Base-by-base conservation (phyloP, 2,113 vertebrate genomes). In the Asarcornis scutulata region DNA sequence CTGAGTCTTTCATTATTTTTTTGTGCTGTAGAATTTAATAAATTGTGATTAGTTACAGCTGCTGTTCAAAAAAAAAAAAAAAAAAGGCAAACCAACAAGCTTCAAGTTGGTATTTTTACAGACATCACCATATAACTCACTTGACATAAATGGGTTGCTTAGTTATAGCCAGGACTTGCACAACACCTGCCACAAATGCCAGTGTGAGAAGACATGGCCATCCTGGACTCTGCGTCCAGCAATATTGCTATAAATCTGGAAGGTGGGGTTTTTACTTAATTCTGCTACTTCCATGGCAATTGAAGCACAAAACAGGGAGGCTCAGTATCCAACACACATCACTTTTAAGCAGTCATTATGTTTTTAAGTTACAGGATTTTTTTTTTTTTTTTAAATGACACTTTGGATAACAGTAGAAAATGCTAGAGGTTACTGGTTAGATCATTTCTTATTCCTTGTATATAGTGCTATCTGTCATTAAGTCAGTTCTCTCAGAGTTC, bases 131-230 rank as follows among this genome's bases (percentile, higher is more conserved):
- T 32, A 6, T 1, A 0, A 32, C 27, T 46, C 11, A 5, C 32
- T 17, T 66, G 67, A 34, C 12, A 8, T 13, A 18, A 18, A 15
- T 7, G 34, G 1, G 7, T 69, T 66, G 31, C 25, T 66, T n/a
- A 13, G 27, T 5, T 27, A 4, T 14, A 66, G 34, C 48, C 56
- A 55, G 27, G 73, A 34, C 6, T 16, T 40, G 25, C 23, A 12
- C 21, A 38, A 3, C 38, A 7, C 21, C 23, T 26, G 31, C 42
- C 25, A n/a, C 9, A 50, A 52, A 15, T 48, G 13, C 21, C 1
- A 0, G 5, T 9, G 5, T 8, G 58, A 40, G 20, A 31, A 27
- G 48, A 25, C 13, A 3, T 0, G 0, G 18, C 22, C 13, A 27
- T 38, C 56, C 52, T 46, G 48, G 29, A 23, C 31, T 12, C 20